Base-by-base conservation (phyloP, 1,140 invertebrate species). In the Drosophila micromelanica region DNA sequence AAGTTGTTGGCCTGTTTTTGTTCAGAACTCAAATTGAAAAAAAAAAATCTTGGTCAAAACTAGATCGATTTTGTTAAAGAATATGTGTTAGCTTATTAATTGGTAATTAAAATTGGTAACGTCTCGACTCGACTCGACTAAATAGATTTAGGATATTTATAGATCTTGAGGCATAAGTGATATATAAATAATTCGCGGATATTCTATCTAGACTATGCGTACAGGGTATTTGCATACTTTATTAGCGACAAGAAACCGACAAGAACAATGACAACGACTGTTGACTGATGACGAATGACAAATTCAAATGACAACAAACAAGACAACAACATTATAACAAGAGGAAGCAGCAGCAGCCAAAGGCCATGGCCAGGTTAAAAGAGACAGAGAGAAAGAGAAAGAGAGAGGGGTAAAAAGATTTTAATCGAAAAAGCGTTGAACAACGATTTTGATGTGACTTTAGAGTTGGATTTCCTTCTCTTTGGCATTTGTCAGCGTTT, bases 381-480 rank as follows among this genome's bases (percentile, higher is more conserved):
- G 12, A n/a, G 3, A 11, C 6, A 7, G 9, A 45, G 13, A 1
- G n/a, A 6, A 0, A 13, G n/a, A 11, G 23, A 23, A 1, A 7
- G 15, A 13, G 6, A 3, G 38, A 48, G 12, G 30, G 15, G 5
- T 12, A 30, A 9, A 38, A 17, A 80, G 77, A 82, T 86, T 86
- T 86, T 70, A 78, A 84, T 82, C 80, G 37, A 52, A 55, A 61
- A 51, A 61, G 62, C 40, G 48, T 12, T 12, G 35, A 42, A 56
- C 42, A 46, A 56, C 15, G n/a, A 27, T 40, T 40, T 17, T 48
- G 32, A 20, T 48, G n/a, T 32, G 54, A 46, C 20, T 46, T 67
- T 30, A 11, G 49, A 35, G 13, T 67, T 59, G 32, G 35, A 59
- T 59, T 55, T 61, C 23, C 56, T 8, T 8, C 32, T 35, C 32